Percentiles rank a stretch among this genome's conserved stretches.
phyloP scores from a whole-genome alignment of 2,797 vertebrate genomes.

The Anniella stebbinsi region DNA sequence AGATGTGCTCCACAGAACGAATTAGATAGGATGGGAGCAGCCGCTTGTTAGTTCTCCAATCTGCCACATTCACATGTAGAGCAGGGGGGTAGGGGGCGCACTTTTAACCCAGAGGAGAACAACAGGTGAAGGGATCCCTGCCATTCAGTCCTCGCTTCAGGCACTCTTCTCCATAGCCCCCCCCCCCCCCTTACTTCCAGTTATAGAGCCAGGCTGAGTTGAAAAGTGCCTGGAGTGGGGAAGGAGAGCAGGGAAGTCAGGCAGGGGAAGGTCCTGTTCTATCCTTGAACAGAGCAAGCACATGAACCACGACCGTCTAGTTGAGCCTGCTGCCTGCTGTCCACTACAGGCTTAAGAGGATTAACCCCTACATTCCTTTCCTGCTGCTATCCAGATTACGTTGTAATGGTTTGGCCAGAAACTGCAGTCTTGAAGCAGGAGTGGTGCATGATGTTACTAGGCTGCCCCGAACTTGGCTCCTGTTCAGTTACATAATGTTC shows the following conservation, averaged over 20 bases:
- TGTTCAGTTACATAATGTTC: constrained; percentile 9
- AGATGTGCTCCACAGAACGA: background rate
- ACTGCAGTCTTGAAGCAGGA: background rate
- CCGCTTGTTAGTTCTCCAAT: background rate
- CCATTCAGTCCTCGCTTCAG: background rate
- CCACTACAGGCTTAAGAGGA: rapidly evolving
- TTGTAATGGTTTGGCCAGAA: background rate
- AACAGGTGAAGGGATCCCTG: too few species aligned
- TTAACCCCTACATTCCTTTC: background rate
- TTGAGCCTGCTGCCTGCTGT: background rate
- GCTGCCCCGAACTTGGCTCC: background rate
- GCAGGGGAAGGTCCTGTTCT: background rate
- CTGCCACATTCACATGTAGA: background rate
- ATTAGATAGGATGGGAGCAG: background rate
- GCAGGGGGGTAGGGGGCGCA: too few species aligned
- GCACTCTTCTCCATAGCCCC: background rate
- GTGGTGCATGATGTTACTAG: constrained; percentile 18
- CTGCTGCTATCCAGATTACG: rapidly evolving
- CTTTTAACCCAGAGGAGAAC: background rate
- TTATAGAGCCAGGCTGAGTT: background rate
- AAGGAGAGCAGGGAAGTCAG: background rate
- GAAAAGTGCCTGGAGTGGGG: background rate
- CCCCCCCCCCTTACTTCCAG: background rate
- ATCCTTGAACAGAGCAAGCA: background rate
- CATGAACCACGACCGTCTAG: background rate